A percentile compares a stretch with the other conserved stretches of the same genome.
These are phyloP conservation scores for Sebastes itinus DNA, from an alignment of 2,797 vertebrate species.

Conservation along the genomic window DNA sequence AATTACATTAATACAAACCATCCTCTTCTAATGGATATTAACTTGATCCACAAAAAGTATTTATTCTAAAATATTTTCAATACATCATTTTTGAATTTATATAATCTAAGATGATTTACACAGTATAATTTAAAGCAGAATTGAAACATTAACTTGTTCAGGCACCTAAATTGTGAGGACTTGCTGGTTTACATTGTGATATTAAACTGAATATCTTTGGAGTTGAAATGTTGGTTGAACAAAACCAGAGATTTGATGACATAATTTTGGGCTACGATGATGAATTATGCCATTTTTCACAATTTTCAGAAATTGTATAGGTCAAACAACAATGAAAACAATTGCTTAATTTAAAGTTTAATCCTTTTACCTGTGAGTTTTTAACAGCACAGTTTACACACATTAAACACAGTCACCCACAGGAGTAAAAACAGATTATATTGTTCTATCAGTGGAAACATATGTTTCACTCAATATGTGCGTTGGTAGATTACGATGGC, in stretches of 20 bases:
- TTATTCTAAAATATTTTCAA: background rate
- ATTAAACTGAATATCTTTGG: background rate
- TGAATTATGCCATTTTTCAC: background rate
- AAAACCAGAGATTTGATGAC: background rate
- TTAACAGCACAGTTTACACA: background rate
- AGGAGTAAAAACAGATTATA: background rate
- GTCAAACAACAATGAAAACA: background rate
- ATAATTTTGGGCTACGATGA: background rate
- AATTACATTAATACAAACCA: background rate
- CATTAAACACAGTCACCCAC: background rate
- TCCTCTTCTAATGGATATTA: background rate
- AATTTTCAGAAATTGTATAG: background rate
- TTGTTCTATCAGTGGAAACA: background rate
- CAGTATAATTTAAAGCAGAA: background rate
- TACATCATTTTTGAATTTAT: background rate
- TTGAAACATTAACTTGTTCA: background rate
- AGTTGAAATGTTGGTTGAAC: background rate
- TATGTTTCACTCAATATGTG: background rate
- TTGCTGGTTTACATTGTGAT: background rate
- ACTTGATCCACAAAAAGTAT: background rate
- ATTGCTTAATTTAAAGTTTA: background rate
- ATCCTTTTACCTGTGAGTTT: background rate
- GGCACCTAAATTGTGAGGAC: background rate
- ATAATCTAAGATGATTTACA: background rate
- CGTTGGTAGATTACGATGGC: no score